Base-by-base conservation (phyloP, 2,888 invertebrate genomes). In the Drosophila prolongata region DNA sequence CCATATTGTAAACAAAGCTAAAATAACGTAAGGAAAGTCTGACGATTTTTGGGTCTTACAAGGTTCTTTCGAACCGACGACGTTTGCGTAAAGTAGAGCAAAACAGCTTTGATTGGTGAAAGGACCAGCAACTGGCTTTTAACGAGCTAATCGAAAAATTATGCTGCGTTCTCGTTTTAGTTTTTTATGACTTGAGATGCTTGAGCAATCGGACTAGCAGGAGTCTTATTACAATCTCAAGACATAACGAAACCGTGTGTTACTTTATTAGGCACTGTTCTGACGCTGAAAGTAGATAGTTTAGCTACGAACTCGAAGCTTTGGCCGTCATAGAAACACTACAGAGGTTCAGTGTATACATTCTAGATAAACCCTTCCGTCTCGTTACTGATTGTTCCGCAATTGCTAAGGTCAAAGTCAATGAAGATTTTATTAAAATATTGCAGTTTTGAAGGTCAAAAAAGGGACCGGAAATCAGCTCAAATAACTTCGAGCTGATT, bases 331-430 rank as follows among this genome's bases (percentile, higher is more conserved):
- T 19, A 19, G 19, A 19, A 19, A 3, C 3, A 19, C 19, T 19
- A 4, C 42, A 42, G 16, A 42, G 42, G 4, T 14, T 42, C 16
- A 16, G 14, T 9, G 10, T 38, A n/a, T 38, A 38, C 8, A n/a
- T 38, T 14, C n/a, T 38, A 14, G 38, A 1, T n/a, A 38, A 38
- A 19, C 38, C 38, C 38, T 38, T 38, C n/a, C n/a, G 38, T n/a
- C 38, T 38, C n/a, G 38, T 38, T 14, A n/a, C 38, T 38, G 38
- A 38, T 38, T 38, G 38, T 38, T 38, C 38, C n/a, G 38, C 38
- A n/a, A 38, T 38, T n/a, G n/a, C 38, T 6, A 38, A 38, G 38
- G 38, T n/a, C n/a, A 38, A 38, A 38, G 2, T n/a, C 8, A 38
- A 19, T 19, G 19, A 19, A 19, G 19, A 19, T 2, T 19, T 19